Conservation (phyloP, 2,797 vertebrate genomes). For the Graptemys geographica region DNA sequence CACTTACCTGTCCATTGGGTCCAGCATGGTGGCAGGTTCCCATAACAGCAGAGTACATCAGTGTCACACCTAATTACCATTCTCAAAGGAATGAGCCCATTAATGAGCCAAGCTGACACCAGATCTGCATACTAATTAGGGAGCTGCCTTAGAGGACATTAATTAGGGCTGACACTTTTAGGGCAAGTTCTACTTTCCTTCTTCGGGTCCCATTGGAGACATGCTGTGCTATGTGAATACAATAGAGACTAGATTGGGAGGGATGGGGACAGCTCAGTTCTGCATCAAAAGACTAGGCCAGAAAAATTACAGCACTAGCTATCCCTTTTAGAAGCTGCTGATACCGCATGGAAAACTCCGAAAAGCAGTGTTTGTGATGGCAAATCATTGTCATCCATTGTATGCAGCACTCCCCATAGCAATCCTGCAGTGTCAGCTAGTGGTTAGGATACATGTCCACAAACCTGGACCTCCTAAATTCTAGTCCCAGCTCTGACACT, state of each 20-base stretch:
- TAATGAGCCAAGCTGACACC: constrained; percentile 78
- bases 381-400: neutral
- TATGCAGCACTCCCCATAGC: neutral
- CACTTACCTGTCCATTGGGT: constrained; percentile 10
- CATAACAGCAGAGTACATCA: constrained; percentile 63
- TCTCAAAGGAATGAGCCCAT: constrained; percentile 76
- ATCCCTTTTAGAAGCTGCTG: neutral
- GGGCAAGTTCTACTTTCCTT: constrained; percentile 78
- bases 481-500: neutral
- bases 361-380: neutral
- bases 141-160: constrained; percentile 80
- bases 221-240: constrained; percentile 53
- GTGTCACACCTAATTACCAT: constrained; percentile 72
- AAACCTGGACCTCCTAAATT: neutral
- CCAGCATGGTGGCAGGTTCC: constrained; percentile 39
- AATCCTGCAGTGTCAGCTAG: neutral
- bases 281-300: neutral
- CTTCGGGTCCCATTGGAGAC: constrained; percentile 69
- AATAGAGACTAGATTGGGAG: constrained; percentile 53
- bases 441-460: neutral
- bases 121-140: constrained; percentile 81
- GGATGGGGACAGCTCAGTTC: neutral
- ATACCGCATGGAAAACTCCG: neutral
- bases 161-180: constrained; percentile 86
- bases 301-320: neutral